Evolutionary conservation across 2,113 vertebrate genomes (phyloP), one percentile per base, ranked within the genome.

Genomic region (Camarhynchus parvulus): DNA sequence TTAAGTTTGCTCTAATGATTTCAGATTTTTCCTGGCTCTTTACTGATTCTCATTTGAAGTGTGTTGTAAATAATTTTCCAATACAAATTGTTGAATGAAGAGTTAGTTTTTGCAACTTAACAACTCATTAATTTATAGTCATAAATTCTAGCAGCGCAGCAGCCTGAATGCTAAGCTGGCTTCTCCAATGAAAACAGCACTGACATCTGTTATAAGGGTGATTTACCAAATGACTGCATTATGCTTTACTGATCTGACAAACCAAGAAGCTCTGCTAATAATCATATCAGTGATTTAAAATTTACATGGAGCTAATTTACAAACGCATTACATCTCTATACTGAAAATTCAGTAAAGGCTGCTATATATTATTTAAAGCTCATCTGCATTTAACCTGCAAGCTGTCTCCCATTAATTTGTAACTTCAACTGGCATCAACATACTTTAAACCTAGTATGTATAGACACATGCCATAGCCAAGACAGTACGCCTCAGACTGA

Each of bases 401-500:
- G 30, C 21, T 66, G 37, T 24, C n/a, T 90, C 31, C 39, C 8
- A 18, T 10, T 61, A 30, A 74, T 55, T 30, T 64, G 10, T n/a
- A 61, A 33, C 41, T 86, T 55, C 1, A 6, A 64, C 66, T 1
- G 4, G 50, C 46, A 74, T 13, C 46, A 83, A 12, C 30, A 41
- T 5, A 7, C n/a, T 52, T 42, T 24, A 59, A 63, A 55, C 28
- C n/a, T 39, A n/a, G 42, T 44, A 52, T 11, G 72, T 30, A 55
- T 14, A 61, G 41, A 53, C 50, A 68, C 24, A 13, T 3, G 30
- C 33, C 58, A 37, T 0, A 41, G 55, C 22, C 31, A 16, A 61
- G 62, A 41, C 1, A 44, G 20, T 6, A 35, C 0, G 0, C 11
- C 58, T 56, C 59, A 30, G 41, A 28, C 5, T 1, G 2, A n/a